phyloP scores from a whole-genome alignment of 2,113 vertebrate genomes.

The Onychostoma macrolepis region DNA sequence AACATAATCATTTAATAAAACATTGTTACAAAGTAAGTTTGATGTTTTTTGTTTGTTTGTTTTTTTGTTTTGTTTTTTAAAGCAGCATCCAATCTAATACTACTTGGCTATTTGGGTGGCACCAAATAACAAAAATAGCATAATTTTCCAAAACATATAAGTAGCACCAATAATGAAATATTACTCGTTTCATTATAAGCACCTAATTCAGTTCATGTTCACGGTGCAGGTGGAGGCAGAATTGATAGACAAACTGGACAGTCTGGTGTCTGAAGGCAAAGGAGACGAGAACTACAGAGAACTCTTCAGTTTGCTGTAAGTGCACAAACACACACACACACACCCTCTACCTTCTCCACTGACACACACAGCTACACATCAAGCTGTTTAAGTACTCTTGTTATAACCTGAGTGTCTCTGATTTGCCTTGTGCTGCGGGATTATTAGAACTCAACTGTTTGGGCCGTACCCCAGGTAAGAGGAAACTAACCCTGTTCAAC shows the following conservation, averaged over 20 bases:
- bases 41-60: no score
- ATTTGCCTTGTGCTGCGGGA: slow-evolving; percentile 85
- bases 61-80: no score
- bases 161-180: neutral
- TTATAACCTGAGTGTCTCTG: slow-evolving; percentile 67
- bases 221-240: slow-evolving; percentile 92
- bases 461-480: slow-evolving; percentile 99
- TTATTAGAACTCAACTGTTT: slow-evolving; percentile 96
- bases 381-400: neutral
- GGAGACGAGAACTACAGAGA: slow-evolving; percentile 99
- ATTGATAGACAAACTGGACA: slow-evolving; percentile 96
- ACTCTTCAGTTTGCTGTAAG: slow-evolving; percentile 96
- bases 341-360: neutral
- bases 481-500: slow-evolving; percentile 55
- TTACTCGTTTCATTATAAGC: neutral
- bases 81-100: neutral
- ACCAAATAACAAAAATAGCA: neutral
- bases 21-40: no score
- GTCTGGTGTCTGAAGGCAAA: slow-evolving; percentile 95
- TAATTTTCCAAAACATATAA: neutral
- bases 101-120: neutral
- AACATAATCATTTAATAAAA: no score
- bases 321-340: neutral
- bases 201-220: neutral
- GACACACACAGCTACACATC: slow-evolving; percentile 27